Base-by-base conservation (phyloP, 1,140 invertebrate species). In the Littorina saxatilis region DNA sequence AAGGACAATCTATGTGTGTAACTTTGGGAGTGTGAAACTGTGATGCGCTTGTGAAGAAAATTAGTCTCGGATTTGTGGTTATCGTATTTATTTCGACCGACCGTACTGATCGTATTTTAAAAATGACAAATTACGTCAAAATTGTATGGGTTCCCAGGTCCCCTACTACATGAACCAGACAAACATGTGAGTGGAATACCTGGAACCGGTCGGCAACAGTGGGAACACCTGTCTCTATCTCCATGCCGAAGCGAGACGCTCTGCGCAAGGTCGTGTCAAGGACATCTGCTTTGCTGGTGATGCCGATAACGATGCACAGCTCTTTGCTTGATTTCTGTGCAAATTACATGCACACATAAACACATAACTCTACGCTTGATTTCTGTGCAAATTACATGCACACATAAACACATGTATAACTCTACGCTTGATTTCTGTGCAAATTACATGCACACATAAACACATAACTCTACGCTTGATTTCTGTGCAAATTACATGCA, bases 191-290 rank as follows among this genome's bases (percentile, higher is more conserved):
- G n/a, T n/a, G n/a, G n/a, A n/a, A 17, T 75, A 90, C 88, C 76
- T 90, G 84, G 23, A 68, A 81, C 78, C 97, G 94, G 81, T 94
- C 94, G 32, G 91, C 86, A 63, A 94, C 95, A 82, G 94, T 94
- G 15, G 98, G 98, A 0, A 97, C 95, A 13, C 95, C 93, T 73
- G 99, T 93, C 93, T 98, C 96, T 66, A 99, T 95, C 92, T 99
- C 97, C 86, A 94, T 47, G 58, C 89, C 89, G 83, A 91, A 87
- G 61, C 90, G 70, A 5, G 90, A 89, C 11, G 89, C 87, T 76
- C 91, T 78, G 52, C 89, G 55, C 27, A 91, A 73, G 52, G 90
- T 88, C 37, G 88, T 82, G 81, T 91, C 91, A 73, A 91, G 76
- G 73, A 66, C 40, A 73, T 91, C 87, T 50, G 83, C 87, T 80